phyloP scores from a whole-genome alignment of 2,888 invertebrate species.

The Branchellion lobata region DNA sequence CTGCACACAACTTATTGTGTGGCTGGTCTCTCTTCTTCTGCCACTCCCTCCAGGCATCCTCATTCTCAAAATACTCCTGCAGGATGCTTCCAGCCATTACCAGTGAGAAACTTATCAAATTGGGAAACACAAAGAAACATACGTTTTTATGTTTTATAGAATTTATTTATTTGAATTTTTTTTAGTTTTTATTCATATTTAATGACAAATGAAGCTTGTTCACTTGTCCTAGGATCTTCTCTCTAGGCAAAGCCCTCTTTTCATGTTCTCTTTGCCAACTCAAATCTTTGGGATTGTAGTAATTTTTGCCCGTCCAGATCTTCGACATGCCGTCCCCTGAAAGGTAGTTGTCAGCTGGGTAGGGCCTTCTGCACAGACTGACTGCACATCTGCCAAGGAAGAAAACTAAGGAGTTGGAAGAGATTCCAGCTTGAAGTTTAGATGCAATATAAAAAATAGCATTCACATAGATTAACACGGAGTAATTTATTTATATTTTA shows the following conservation, averaged over 20 bases:
- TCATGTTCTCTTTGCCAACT: constrained; percentile 52
- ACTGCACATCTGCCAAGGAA: neutral
- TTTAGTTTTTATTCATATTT: too few species aligned
- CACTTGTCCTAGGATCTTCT: constrained; percentile 50
- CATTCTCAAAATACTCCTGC: constrained; percentile 49
- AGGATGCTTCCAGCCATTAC: too few species aligned
- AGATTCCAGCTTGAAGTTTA: too few species aligned
- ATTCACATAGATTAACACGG: too few species aligned
- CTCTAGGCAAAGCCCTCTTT: constrained; percentile 51
- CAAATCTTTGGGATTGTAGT: constrained; percentile 50
- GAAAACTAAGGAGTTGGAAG: too few species aligned
- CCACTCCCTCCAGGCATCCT: constrained; percentile 53
- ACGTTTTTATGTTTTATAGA: too few species aligned
- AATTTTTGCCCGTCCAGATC: constrained; percentile 51
- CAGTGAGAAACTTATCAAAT: too few species aligned
- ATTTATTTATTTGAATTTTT: too few species aligned
- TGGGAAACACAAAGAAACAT: too few species aligned
- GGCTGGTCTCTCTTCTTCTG: constrained; percentile 52
- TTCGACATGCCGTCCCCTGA: constrained; percentile 52
- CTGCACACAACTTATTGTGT: constrained; percentile 51
- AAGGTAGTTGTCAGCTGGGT: constrained; percentile 52
- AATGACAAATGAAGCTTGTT: too few species aligned
- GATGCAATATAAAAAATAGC: too few species aligned
- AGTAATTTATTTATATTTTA: too few species aligned
- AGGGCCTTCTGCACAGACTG: constrained; percentile 35